Evolutionary conservation across 2,888 invertebrate species (phyloP).

Genomic region (Aelia acuminata): DNA sequence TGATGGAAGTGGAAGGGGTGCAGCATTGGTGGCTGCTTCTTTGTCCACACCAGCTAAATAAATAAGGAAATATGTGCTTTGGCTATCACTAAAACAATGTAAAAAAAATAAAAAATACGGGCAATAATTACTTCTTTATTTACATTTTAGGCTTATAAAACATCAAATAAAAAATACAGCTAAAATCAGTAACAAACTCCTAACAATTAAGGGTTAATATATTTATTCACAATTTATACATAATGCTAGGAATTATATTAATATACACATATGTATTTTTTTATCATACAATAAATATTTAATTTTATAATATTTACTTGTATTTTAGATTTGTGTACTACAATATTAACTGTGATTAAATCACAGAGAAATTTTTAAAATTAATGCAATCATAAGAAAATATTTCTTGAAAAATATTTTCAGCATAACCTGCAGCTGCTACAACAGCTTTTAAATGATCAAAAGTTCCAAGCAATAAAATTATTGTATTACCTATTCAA

Average conservation of each 20-base stretch:
- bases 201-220: neutral
- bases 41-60: neutral
- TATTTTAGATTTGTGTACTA: neutral
- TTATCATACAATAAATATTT: neutral
- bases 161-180: slow-evolving; percentile 37
- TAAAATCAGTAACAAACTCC: slow-evolving; percentile 1
- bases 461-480: slow-evolving; percentile 39
- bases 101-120: neutral
- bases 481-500: slow-evolving; percentile 35
- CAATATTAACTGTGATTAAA: slow-evolving; percentile 31
- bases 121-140: neutral
- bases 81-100: neutral
- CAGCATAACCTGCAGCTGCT: neutral
- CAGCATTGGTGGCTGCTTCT: slow-evolving; percentile 93
- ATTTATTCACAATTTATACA: slow-evolving; percentile 39
- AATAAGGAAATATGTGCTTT: neutral
- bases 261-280: slow-evolving; percentile 4
- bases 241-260: neutral
- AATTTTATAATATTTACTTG: slow-evolving; percentile 1
- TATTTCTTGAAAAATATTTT: neutral
- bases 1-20: slow-evolving; percentile 97
- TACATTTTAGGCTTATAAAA: slow-evolving; percentile 28
- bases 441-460: slow-evolving; percentile 35
- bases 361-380: slow-evolving; percentile 21
- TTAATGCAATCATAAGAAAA: neutral